Evolutionary conservation across 2,113 vertebrate species (phyloP), one percentile per base, ranked within the genome.

Genomic region (Eudyptes chrysolophus): DNA sequence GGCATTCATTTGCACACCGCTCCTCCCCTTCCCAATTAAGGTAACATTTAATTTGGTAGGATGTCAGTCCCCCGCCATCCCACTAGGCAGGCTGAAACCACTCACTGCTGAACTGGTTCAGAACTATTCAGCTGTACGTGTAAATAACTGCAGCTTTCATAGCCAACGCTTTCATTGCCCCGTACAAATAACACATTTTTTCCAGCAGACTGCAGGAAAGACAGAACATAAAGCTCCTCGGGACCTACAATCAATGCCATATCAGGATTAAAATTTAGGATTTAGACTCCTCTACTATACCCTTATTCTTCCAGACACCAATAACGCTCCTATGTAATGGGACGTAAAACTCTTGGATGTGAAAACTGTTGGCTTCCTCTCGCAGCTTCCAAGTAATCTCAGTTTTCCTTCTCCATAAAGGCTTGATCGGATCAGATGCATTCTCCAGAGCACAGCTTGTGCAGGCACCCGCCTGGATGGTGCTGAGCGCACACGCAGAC

Each of bases 381-480:
- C 5, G 14, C 51, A 80, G 60, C 19, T 92, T 72, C 44, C 13
- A 88, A 44, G 38, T 27, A 46, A 83, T 70, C 20, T 70, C 46
- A 52, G 20, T 27, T 64, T 86, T 75, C 58, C 20, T 78, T 27
- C 51, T 77, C 51, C 29, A 24, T 0, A 36, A 46, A 80, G 44
- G 55, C 57, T 61, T 44, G 48, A 34, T 57, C 25, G 34, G 32
- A 66, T n/a, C 18, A 38, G 81, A 54, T 3, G 20, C 7, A 9
- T 62, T 74, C 70, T 40, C 54, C 24, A 11, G 36, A 77, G 27
- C 18, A 29, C 40, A 72, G 71, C 27, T 6, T 38, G 66, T 9
- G 16, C 65, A 51, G 44, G 52, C 13, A 0, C 44, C 49, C 0
- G 0, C 15, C 22, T 0, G 0, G 38, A 51, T 0, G 0, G 51